Evolutionary conservation across 2,113 vertebrate species (phyloP), one percentile per base, ranked within the genome.

Genomic region (Dipodomys spectabilis): DNA sequence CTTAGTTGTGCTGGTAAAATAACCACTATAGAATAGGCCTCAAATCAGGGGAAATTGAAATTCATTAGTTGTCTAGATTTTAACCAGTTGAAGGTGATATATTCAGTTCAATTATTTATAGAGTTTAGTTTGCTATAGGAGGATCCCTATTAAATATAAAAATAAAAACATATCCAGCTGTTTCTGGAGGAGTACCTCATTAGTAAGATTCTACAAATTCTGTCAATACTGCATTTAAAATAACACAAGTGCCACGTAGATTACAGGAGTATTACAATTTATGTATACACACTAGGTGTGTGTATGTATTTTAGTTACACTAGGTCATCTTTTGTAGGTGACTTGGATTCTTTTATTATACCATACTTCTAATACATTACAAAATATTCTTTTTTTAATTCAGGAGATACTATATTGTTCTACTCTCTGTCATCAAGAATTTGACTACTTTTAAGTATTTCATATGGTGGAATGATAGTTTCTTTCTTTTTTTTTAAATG

Each of bases 11-110:
- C 11, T 57, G 53, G 15, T 57, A 57, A 57, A 49, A 86, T 82
- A 93, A 65, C 85, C 71, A 74, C 5, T 92, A 90, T 86, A 72
- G 12, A 32, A 20, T 86, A 35, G 60, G 7, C 77, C 6, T 81
- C 25, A 32, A 77, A 32, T 1, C 49, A 88, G 68, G 18, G 57
- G 25, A 95, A 91, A 95, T 91, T 96, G 89, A 32, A 80, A 18
- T 91, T 95, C 8, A 35, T 91, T 95, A 39, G 32, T 94, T 94
- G 39, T 92, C 79, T 97, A 73, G 62, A 12, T 90, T 89, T 84
- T 79, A 72, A 16, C 19, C 12, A 45, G 9, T 16, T 92, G 32
- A 92, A 5, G 95, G 12, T 84, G 69, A 39, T 94, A 57, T 88
- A 79, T 69, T 30, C 27, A 22, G 16, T 75, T 78, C 83, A 57